phyloP scores from a whole-genome alignment of 2,888 invertebrate species.

The Molanna angustata region DNA sequence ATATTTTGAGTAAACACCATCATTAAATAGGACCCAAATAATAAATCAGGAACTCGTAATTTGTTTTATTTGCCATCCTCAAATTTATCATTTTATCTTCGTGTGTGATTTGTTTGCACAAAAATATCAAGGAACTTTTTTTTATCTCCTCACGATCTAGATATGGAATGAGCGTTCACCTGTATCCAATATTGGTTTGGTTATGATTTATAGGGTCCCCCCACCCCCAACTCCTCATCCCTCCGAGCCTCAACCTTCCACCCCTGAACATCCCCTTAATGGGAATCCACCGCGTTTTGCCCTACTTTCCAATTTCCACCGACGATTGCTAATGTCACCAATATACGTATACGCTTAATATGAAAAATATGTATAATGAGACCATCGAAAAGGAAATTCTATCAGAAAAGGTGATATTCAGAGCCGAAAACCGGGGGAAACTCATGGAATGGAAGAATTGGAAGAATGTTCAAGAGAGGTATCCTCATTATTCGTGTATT shows the following conservation, averaged over 20 bases:
- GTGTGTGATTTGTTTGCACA: no score
- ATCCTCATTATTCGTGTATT: no score
- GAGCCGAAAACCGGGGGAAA: background rate
- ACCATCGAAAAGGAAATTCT: background rate
- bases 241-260: background rate
- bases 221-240: background rate
- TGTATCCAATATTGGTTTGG: constrained; percentile 28
- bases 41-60: no score
- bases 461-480: no score
- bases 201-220: constrained; percentile 22
- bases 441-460: no score
- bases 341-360: background rate
- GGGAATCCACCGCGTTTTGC: constrained; percentile 17
- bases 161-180: constrained; percentile 21
- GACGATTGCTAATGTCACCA: constrained; percentile 5
- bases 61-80: no score
- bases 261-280: constrained; percentile 9
- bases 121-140: no score
- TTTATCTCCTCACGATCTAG: no score
- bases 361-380: background rate
- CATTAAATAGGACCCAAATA: no score
- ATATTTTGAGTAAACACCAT: no score
- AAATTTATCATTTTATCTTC: no score
- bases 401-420: background rate
- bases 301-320: constrained; percentile 15